phyloP scores from a whole-genome alignment of 2,888 invertebrate genomes.

The Cephus runcator region DNA sequence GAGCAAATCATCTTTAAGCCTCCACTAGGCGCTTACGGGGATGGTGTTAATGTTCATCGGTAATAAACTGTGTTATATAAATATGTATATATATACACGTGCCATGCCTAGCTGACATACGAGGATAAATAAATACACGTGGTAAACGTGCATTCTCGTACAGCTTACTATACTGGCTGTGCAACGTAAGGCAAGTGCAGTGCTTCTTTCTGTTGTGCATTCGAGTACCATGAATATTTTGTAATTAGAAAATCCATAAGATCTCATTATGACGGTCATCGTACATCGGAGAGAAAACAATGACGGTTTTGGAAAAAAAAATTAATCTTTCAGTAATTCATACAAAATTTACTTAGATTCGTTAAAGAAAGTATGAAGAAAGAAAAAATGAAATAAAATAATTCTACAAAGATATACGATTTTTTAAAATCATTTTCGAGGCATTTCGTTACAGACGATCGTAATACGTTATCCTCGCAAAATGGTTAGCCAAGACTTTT shows the following conservation, averaged over 20 bases:
- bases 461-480: background rate
- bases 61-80: background rate
- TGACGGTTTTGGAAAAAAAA: background rate
- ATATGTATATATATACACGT: background rate
- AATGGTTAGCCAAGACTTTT: slow-evolving; percentile 19
- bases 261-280: background rate
- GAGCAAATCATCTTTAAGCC: background rate
- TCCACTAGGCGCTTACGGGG: background rate
- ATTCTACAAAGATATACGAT: no score
- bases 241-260: background rate
- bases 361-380: no score
- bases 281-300: background rate
- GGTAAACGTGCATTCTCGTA: background rate
- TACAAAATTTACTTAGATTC: fast-evolving
- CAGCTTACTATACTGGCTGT: background rate
- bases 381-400: no score
- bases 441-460: background rate
- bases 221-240: background rate
- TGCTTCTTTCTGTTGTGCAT: background rate
- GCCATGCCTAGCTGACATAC: background rate
- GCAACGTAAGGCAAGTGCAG: background rate
- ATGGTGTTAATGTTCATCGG: background rate
- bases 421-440: background rate
- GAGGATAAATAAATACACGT: slow-evolving; percentile 11
- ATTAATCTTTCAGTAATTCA: background rate